Evolutionary conservation across 2,113 vertebrate genomes (phyloP), one percentile per base, ranked within the genome.

Genomic region (Campylorhamphus procurvoides): DNA sequence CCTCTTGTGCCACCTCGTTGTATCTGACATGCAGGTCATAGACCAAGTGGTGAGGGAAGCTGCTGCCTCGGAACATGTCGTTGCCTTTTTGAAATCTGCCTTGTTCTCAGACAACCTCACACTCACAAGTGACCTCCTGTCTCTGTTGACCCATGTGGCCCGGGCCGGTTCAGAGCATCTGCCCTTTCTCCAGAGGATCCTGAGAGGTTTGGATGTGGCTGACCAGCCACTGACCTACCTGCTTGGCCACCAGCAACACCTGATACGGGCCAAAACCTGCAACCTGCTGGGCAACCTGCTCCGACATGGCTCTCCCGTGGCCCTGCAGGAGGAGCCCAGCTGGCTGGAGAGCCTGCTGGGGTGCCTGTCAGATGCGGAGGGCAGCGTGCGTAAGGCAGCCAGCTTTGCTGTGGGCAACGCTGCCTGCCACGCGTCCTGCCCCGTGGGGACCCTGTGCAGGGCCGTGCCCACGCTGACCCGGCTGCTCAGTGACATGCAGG

Each of bases 121-220:
- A 12, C 97, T 99, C 53, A 96, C 93, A 19, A 91, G 96, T n/a
- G 98, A 99, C 93, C 98, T 99, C 62, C 96, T 99, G 9, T 98
- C 97, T 39, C 93, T 99, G 55, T 91, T 99, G 90, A 98, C 98
- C 52, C 97, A 97, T 1, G 87, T 98, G 22, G 98, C 98, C 33
- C 97, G 97, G 31, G 92, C 94, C 58, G 59, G 82, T 23, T 97
- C 98, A 2, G 79, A 97, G 49, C 96, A 97, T 50, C 53, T 98
- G 68, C 89, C 96, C 58, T 93, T 97, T 52, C 96, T 98, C 40
- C 97, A 98, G 24, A 96, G 52, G 31, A 93, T 98, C 52, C 87
- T 98, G 49, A 89, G 75, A 15, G 95, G 95, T 55, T 94, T 90
- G 0, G 97, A 97, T 58, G 55, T 88, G 42, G 77, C 96, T 11